A percentile compares a stretch with the other conserved stretches of the same genome.
Conservation (phyloP, 2,797 vertebrate species). For the Sebastes cheni region DNA sequence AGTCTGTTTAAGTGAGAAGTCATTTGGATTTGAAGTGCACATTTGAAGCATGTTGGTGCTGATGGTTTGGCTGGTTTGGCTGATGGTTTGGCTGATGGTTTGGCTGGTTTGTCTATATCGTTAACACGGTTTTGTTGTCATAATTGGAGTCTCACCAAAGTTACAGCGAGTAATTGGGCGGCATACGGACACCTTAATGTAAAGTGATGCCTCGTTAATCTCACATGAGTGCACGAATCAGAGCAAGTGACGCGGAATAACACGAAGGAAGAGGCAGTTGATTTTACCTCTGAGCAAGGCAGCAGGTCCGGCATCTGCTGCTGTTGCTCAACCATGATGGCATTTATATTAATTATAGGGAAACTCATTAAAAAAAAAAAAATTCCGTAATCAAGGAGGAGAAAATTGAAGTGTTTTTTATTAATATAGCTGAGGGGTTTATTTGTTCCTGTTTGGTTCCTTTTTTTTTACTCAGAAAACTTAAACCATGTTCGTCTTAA, state of each 20-base stretch:
- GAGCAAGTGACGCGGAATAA: constrained; percentile 81
- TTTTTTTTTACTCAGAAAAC: background rate
- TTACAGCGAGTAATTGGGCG: constrained; percentile 73
- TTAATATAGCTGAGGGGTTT: background rate
- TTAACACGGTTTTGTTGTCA: constrained; percentile 62
- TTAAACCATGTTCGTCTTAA: background rate
- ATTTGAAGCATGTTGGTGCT: background rate
- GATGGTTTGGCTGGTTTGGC: constrained; percentile 32
- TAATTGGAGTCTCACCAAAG: constrained; percentile 71
- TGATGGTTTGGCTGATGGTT: background rate
- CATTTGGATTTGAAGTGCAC: constrained; percentile 12
- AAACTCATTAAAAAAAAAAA: background rate
- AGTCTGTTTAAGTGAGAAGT: constrained; percentile 2
- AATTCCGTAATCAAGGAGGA: constrained; percentile 47
- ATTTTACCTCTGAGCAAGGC: constrained; percentile 75
- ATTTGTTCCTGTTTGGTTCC: background rate
- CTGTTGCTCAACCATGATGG: constrained; percentile 68
- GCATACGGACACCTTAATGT: constrained; percentile 79
- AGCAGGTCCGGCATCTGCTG: constrained; percentile 74
- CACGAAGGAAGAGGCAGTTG: constrained; percentile 70
- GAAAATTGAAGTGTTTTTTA: background rate
- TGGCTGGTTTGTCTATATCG: constrained; percentile 55
- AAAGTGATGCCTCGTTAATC: constrained; percentile 76
- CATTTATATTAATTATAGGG: constrained; percentile 59
- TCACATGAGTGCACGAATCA: constrained; percentile 77